These are phyloP conservation scores for Enteromius treurensis DNA, from an alignment of 2,797 vertebrate genomes.

Conservation along the genomic window DNA sequence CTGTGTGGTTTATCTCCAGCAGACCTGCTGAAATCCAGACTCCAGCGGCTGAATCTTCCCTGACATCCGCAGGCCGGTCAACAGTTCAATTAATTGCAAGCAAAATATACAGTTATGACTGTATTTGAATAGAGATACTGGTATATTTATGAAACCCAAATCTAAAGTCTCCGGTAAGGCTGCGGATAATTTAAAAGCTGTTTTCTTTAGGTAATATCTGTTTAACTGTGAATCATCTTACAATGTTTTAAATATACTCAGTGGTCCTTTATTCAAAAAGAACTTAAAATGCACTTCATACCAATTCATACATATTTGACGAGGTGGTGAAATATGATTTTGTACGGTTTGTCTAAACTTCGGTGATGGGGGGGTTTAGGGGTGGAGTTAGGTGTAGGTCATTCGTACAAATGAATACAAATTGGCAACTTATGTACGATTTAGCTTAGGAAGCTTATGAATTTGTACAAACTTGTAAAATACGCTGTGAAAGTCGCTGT, in stretches of 20 bases:
- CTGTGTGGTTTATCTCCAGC: conserved; percentile 75
- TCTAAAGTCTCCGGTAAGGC: neutral
- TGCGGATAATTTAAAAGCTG: neutral
- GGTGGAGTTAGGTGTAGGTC: too few relatives aligned
- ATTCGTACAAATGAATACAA: too few relatives aligned
- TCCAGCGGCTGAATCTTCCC: conserved; percentile 42
- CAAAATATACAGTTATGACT: neutral
- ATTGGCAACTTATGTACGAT: too few relatives aligned
- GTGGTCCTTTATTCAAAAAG: neutral
- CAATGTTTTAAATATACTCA: neutral
- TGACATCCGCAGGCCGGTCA: conserved; percentile 70
- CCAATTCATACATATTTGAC: too few relatives aligned
- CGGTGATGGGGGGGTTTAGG: too few relatives aligned
- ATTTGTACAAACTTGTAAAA: too few relatives aligned
- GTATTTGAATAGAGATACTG: neutral
- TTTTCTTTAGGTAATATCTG: conserved; percentile 17
- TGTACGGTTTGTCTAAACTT: too few relatives aligned
- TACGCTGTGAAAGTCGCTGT: neutral
- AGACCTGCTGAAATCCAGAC: conserved; percentile 77
- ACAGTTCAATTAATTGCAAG: conserved; percentile 62
- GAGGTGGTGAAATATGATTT: too few relatives aligned
- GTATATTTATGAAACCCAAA: neutral
- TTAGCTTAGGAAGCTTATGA: too few relatives aligned
- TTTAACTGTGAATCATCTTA: conserved; percentile 4
- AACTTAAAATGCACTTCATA: neutral